Base-by-base conservation (phyloP, 92 coral and sea anemone species). In the Chrysogorgia sp. region DNA sequence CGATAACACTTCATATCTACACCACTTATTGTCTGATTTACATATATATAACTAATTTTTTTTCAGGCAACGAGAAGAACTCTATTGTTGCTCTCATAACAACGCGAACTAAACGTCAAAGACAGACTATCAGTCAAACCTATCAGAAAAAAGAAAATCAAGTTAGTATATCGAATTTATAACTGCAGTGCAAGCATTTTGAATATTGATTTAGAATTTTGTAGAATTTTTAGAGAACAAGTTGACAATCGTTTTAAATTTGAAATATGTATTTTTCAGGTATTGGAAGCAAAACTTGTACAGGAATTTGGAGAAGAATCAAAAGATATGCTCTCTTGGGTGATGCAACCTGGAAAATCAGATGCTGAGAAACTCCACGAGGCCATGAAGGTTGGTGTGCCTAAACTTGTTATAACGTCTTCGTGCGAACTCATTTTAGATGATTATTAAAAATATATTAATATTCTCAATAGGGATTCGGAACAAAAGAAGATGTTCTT, bases 401-500 rank as follows among this genome's bases (percentile, higher is more conserved):
- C 25, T 7, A 1, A 12, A 37, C 43, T 12, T 5, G 43, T 37
- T 37, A 4, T 37, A 4, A 37, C 43, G 43, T 5, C 43, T 37
- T 37, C 6, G 12, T 12, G 5, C 12, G 12, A 12, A 4, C 43
- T 37, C 6, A 37, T 37, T 37, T 37, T 12, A 37, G 43, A 37
- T 5, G 5, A 4, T 37, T 5, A 5, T 12, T 37, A 37, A 37
- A 37, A 37, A 37, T 12, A 37, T 37, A 37, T 37, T 37, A 37
- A 37, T 37, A 5, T 12, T 1, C 5, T 2, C 40, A 35, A 25
- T 67, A 67, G 74, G 74, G 74, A 25, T 40, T 67, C 40, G 74
- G 74, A 13, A 67, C 74, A 13, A 67, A 67, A 26, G 74, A 67
- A 67, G 57, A 45, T 45, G 56, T 67, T 21, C 53, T 67, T 45